Evolutionary conservation across 2,113 vertebrate genomes (phyloP).

Genomic region (Austrofundulus limnaeus): DNA sequence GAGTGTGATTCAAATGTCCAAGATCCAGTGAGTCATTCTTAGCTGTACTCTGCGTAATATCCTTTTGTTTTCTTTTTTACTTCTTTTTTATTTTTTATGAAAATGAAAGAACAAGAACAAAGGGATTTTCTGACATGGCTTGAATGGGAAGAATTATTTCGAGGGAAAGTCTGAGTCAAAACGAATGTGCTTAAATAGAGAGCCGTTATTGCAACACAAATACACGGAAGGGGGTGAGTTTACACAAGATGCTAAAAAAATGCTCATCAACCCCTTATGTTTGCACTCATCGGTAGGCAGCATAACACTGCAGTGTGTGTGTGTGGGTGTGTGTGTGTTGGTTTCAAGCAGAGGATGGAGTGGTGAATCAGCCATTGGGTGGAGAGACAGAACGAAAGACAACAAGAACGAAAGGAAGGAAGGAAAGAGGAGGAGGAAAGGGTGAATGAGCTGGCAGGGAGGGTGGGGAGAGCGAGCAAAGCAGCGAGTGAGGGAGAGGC

Average conservation of each 20-base stretch:
- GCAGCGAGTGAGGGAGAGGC: conserved; percentile 43
- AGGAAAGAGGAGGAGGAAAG: conserved; percentile 62
- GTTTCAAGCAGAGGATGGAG: conserved; percentile 19
- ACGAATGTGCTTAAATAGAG: background rate
- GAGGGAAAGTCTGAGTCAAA: background rate
- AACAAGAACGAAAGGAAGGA: conserved; percentile 42
- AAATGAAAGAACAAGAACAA: conserved; percentile 11
- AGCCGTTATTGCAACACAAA: conserved; percentile 14
- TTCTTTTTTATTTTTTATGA: background rate
- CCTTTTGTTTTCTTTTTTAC: background rate
- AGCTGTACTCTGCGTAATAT: background rate
- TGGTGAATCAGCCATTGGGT: conserved; percentile 65
- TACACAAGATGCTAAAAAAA: conserved; percentile 27
- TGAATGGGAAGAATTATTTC: background rate
- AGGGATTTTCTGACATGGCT: conserved; percentile 8
- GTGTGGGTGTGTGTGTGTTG: no score
- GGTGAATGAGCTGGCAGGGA: conserved; percentile 57
- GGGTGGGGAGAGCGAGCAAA: conserved; percentile 60
- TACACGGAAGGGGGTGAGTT: conserved; percentile 18
- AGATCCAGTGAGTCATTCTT: conserved; percentile 1
- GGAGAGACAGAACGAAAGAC: conserved; percentile 47
- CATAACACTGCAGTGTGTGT: conserved; percentile 49
- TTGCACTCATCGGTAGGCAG: conserved; percentile 37
- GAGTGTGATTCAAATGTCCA: background rate
- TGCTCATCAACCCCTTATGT: conserved; percentile 45